phyloP scores from a whole-genome alignment of 2,113 vertebrate genomes.

The Epinephelus cyanopodus region DNA sequence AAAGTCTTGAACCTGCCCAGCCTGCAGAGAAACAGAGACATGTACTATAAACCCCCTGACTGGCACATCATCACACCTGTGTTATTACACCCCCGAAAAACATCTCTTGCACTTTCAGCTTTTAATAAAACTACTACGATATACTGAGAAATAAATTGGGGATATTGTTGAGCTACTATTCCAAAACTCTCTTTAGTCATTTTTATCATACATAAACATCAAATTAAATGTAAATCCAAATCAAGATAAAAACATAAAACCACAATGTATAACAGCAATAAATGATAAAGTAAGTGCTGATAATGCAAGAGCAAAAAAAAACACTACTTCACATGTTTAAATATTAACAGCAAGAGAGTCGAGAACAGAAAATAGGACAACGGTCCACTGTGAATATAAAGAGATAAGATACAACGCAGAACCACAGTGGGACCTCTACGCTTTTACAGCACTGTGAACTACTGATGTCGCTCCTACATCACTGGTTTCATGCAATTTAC shows the following conservation, averaged over 20 bases:
- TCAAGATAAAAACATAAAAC: not conserved
- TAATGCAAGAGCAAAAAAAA: not conserved
- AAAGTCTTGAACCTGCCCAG: slow-evolving; percentile 88
- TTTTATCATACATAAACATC: not conserved
- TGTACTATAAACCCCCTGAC: not conserved
- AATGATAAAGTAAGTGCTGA: not conserved
- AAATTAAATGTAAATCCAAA: not conserved
- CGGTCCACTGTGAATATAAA: not conserved
- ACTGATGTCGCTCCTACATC: not conserved
- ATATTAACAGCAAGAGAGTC: slow-evolving; percentile 30
- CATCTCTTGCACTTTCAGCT: not conserved
- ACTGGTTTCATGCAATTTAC: not conserved
- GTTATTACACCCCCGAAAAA: not conserved
- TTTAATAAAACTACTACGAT: not conserved
- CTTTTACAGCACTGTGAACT: not conserved
- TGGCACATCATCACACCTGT: not conserved
- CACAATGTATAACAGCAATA: not conserved
- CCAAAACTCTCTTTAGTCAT: not conserved
- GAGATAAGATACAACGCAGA: not conserved
- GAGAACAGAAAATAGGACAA: slow-evolving; percentile 25
- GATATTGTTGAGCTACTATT: not conserved
- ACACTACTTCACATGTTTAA: not conserved
- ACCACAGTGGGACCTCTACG: not conserved
- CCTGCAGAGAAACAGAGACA: slow-evolving; percentile 69
- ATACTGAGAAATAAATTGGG: not conserved